Percentiles rank a stretch among this genome's conserved stretches.
These are phyloP conservation scores for Sminthurides bifidus DNA, from an alignment of 1,140 invertebrate genomes.

Conservation along the genomic window DNA sequence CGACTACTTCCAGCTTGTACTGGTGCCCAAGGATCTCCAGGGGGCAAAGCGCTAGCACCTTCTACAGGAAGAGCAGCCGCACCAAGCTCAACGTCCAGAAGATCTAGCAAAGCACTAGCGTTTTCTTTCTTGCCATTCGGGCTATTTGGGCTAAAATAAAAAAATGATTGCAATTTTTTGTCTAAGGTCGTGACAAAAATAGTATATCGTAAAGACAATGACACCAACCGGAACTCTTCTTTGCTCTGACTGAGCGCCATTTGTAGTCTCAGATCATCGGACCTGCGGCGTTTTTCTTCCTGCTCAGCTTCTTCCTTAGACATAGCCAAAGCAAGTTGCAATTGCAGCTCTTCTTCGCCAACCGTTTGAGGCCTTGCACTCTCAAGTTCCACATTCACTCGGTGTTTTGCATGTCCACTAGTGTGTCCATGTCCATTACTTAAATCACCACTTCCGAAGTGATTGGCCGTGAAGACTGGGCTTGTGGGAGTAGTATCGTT, in stretches of 20 bases:
- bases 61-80: constrained; percentile 20
- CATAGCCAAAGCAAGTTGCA: constrained; percentile 95
- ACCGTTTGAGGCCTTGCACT: constrained; percentile 85
- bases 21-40: constrained; percentile 49
- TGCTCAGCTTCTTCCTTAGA: constrained; percentile 96
- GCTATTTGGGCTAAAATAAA: too few relatives aligned
- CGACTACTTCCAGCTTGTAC: constrained; percentile 19
- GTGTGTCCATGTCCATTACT: constrained; percentile 3
- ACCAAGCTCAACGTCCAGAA: constrained; percentile 65
- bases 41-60: constrained; percentile 36
- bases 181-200: too few relatives aligned
- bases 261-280: constrained; percentile 86
- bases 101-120: constrained; percentile 48
- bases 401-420: constrained; percentile 16
- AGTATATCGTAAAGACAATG: too few relatives aligned
- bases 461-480: constrained; percentile 27
- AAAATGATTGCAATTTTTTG: too few relatives aligned
- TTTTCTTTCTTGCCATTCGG: constrained; percentile 51
- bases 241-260: constrained; percentile 86
- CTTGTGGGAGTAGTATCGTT: constrained; percentile 33
- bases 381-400: constrained; percentile 62
- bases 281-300: constrained; percentile 80
- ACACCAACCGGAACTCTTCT: constrained; percentile 53
- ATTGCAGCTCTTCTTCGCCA: constrained; percentile 94
- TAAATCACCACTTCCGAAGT: constrained; percentile 10